Conservation (phyloP, 2,888 invertebrate genomes). For the Allophyes oxyacanthae region DNA sequence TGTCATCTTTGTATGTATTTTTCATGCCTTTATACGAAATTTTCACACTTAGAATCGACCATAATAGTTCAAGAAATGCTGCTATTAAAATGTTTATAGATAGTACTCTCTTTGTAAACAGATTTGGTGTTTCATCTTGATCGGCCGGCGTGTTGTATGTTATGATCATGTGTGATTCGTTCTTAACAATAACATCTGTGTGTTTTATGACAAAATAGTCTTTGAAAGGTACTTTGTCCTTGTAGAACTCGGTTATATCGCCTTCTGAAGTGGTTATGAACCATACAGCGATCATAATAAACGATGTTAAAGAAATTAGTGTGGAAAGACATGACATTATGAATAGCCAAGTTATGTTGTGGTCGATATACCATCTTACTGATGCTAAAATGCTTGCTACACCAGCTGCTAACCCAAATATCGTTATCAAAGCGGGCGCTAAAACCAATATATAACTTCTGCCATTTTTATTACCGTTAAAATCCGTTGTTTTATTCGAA, state of each 20-base stretch:
- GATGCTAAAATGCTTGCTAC: conserved; percentile 90
- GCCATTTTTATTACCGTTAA: conserved; percentile 53
- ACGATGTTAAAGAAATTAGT: conserved; percentile 81
- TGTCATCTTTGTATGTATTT: conserved; percentile 89
- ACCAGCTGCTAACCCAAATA: conserved; percentile 87
- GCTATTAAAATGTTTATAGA: conserved; percentile 90
- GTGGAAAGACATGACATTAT: conserved; percentile 88
- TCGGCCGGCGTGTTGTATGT: conserved; percentile 65
- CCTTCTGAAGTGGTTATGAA: conserved; percentile 78
- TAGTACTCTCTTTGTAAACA: conserved; percentile 84
- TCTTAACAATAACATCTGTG: conserved; percentile 72
- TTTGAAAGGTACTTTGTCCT: conserved; percentile 79
- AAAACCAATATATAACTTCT: conserved; percentile 76
- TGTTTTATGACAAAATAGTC: conserved; percentile 79
- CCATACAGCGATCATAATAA: conserved; percentile 80
- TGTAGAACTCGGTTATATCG: conserved; percentile 78
- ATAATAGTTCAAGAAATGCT: conserved; percentile 88
- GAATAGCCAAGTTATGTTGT: conserved; percentile 91
- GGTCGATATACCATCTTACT: conserved; percentile 91
- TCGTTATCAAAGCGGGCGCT: conserved; percentile 85
- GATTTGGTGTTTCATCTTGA: conserved; percentile 65
- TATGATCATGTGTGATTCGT: conserved; percentile 80
- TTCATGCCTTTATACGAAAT: conserved; percentile 91
- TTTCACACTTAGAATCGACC: conserved; percentile 90
- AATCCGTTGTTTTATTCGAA: conserved; percentile 43